These are phyloP conservation scores for Halictus rubicundus DNA, from an alignment of 1,140 invertebrate genomes.

Conservation along the genomic window DNA sequence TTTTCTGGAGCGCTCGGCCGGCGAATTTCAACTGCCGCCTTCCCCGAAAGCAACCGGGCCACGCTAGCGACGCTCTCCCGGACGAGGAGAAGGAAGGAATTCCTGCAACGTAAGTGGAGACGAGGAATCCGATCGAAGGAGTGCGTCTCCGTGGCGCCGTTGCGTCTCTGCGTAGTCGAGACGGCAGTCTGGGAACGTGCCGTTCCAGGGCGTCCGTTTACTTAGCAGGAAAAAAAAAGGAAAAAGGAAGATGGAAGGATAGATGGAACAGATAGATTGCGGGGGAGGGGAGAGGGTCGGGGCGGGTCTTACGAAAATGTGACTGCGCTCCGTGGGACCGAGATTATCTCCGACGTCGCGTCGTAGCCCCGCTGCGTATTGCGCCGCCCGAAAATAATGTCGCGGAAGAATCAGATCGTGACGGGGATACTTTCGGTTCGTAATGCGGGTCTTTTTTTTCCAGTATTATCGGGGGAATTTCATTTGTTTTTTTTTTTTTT, in stretches of 20 bases:
- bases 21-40: conserved; percentile 17
- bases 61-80: not conserved
- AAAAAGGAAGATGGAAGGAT: not conserved
- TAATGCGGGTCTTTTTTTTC: too few relatives aligned
- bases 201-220: conserved; percentile 58
- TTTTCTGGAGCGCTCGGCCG: conserved; percentile 28
- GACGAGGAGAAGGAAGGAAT: conserved; percentile 50
- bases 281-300: not conserved
- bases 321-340: conserved; percentile 49
- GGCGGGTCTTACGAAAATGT: conserved; percentile 49
- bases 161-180: conserved; percentile 63
- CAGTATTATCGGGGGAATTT: too few relatives aligned
- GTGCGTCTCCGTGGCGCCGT: conserved; percentile 62
- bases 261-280: conserved; percentile 48
- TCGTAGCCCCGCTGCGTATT: conserved; percentile 1
- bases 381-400: conserved; percentile 21
- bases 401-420: conserved; percentile 20
- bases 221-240: conserved; percentile 34
- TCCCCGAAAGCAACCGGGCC: conserved; percentile 14
- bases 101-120: conserved; percentile 63
- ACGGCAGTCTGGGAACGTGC: conserved; percentile 59
- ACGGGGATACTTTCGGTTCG: not conserved
- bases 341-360: conserved; percentile 27
- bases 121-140: conserved; percentile 64
- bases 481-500: too few relatives aligned